Conservation (phyloP, 2,888 invertebrate species). For the Microctonus aethiopoides region DNA sequence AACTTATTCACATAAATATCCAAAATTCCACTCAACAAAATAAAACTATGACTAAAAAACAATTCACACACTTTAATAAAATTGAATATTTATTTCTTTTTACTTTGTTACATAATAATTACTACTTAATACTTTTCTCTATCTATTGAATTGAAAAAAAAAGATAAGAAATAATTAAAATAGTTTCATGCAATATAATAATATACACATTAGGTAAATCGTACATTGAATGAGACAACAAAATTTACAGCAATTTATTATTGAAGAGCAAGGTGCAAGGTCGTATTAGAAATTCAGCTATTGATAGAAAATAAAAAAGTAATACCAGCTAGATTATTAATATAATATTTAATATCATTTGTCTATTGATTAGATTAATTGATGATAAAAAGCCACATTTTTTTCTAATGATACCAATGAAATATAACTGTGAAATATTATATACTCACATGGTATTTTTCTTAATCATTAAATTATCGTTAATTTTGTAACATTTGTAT, state of each 20-base stretch:
- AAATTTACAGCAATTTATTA: slow-evolving; percentile 32
- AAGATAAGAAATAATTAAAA: background rate
- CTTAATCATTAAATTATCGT: slow-evolving; percentile 15
- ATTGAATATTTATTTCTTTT: background rate
- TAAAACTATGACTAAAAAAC: slow-evolving; percentile 5
- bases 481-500: slow-evolving; percentile 16
- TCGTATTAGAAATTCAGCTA: slow-evolving; percentile 34
- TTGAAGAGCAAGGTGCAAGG: slow-evolving; percentile 43
- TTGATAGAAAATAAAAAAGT: slow-evolving; percentile 20
- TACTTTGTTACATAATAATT: background rate
- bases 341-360: background rate
- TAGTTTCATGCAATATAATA: background rate
- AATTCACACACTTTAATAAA: slow-evolving; percentile 7
- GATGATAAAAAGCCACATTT: slow-evolving; percentile 36
- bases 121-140: no score
- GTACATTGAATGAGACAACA: no score
- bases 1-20: no score
- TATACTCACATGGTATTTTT: slow-evolving; percentile 38
- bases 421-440: background rate
- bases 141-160: no score
- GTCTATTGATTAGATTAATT: slow-evolving; percentile 39
- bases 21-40: background rate
- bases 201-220: slow-evolving; percentile 31
- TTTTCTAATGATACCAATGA: background rate
- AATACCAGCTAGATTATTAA: background rate